Evolutionary conservation across 2,113 vertebrate genomes (phyloP).

Genomic region (Pholis gunnellus): DNA sequence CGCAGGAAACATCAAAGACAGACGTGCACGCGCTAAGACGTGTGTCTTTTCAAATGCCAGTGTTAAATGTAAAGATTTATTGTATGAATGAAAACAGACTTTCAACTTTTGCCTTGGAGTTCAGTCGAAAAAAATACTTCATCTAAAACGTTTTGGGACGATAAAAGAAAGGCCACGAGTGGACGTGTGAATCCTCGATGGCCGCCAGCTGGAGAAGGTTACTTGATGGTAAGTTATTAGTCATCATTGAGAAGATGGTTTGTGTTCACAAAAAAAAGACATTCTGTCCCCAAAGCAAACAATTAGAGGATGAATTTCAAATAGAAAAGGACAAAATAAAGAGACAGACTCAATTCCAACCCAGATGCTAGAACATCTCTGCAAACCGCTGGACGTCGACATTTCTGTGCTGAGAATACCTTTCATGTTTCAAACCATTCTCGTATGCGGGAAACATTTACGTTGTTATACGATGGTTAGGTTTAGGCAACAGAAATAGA

Average conservation of each 20-base stretch:
- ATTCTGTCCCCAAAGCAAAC: neutral
- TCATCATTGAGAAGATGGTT: neutral
- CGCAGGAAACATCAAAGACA: slow-evolving; percentile 61
- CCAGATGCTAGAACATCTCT: neutral
- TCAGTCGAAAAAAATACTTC: neutral
- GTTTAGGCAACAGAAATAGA: too few relatives aligned
- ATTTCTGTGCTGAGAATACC: too few relatives aligned
- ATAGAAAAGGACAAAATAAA: neutral
- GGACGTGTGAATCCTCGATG: neutral
- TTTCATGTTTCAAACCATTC: too few relatives aligned
- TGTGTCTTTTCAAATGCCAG: neutral
- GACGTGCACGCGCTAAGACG: slow-evolving; percentile 26
- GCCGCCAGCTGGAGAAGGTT: neutral
- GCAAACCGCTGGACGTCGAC: too few relatives aligned
- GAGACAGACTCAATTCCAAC: neutral
- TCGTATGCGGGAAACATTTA: too few relatives aligned
- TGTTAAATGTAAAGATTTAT: neutral
- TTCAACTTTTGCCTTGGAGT: neutral
- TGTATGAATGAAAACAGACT: neutral
- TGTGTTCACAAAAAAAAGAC: slow-evolving; percentile 6
- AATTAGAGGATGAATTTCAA: neutral
- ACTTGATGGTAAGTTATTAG: neutral
- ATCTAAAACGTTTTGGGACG: neutral
- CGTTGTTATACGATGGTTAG: too few relatives aligned
- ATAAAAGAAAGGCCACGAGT: neutral